Evolutionary conservation across 2,888 invertebrate genomes (phyloP), one percentile per base, ranked within the genome.

Genomic region (Agrochola lychnidis): DNA sequence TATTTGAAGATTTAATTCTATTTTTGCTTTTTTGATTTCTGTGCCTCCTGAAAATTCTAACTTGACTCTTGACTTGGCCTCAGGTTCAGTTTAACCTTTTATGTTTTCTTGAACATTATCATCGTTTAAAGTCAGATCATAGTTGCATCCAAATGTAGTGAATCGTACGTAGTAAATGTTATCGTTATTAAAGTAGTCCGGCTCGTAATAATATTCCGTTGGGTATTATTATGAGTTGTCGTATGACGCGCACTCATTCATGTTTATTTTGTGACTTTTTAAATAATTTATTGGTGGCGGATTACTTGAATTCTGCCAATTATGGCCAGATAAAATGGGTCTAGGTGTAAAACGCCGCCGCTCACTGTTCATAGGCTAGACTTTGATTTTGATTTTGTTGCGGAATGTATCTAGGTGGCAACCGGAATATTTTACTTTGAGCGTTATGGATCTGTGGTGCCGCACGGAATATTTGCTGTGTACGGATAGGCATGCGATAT

Each of bases 1-100:
- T 45, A 42, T 48, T 48, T 16, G 5, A 4, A 48, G 48, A 48
- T 48, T 70, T 14, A 63, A 63, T 40, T 71, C 63, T 71, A 63
- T 63, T 63, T 63, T 63, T 0, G 25, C 7, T 51, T n/a, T n/a
- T n/a, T n/a, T n/a, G n/a, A n/a, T n/a, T n/a, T n/a, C n/a, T n/a
- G n/a, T n/a, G n/a, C n/a, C n/a, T n/a, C n/a, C n/a, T n/a, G n/a
- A n/a, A n/a, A n/a, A n/a, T n/a, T n/a, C n/a, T n/a, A n/a, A n/a
- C n/a, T n/a, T n/a, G n/a, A n/a, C n/a, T n/a, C n/a, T n/a, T n/a
- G n/a, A n/a, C n/a, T n/a, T n/a, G n/a, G n/a, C n/a, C n/a, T n/a
- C n/a, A n/a, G n/a, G n/a, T n/a, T n/a, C n/a, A n/a, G n/a, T n/a
- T n/a, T n/a, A n/a, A n/a, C n/a, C n/a, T n/a, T n/a, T n/a, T n/a